Base-by-base conservation (phyloP, 2,113 vertebrate species). In the Muntiacus muntjak region DNA sequence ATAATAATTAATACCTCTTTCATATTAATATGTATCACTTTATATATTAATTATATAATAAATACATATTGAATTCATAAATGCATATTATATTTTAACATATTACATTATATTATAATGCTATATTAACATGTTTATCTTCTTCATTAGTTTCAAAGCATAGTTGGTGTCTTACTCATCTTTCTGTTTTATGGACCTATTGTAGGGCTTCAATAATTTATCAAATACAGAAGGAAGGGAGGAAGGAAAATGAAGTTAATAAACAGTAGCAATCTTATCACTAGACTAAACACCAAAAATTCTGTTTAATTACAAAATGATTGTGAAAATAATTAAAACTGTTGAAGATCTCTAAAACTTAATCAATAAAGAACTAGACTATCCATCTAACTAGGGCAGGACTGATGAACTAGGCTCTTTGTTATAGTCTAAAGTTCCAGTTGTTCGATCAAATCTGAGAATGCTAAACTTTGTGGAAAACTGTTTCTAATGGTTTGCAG, bases 251-350 rank as follows among this genome's bases (percentile, higher is more conserved):
- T 58, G 43, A 84, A 76, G 84, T 83, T 50, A 57, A 82, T 33
- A 55, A 55, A 33, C 43, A 76, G 26, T 50, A 30, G 21, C 6
- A 55, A 11, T 76, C 15, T 23, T 43, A 15, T 55, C 40, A 55
- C 11, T 62, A 40, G 15, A 25, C 54, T 82, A 91, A 91, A 36
- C 23, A 64, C 25, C 43, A 52, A 40, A 78, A 62, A 79, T 55
- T 28, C 7, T 60, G 13, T 81, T 90, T 91, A 52, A 89, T 93
- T 87, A 74, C 43, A 92, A 87, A 97, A 82, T 36, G 21, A 83
- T 84, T 97, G 54, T 5, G 74, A 94, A 96, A 93, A 45, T 84
- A 87, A 96, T 82, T 74, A 36, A 93, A 96, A 55, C 84, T 87
- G 43, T 30, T 17, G 9, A 88, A 54, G 36, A 71, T 52, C 58